Conservation (phyloP, 2,888 invertebrate genomes). For the Ectemnius continuus region DNA sequence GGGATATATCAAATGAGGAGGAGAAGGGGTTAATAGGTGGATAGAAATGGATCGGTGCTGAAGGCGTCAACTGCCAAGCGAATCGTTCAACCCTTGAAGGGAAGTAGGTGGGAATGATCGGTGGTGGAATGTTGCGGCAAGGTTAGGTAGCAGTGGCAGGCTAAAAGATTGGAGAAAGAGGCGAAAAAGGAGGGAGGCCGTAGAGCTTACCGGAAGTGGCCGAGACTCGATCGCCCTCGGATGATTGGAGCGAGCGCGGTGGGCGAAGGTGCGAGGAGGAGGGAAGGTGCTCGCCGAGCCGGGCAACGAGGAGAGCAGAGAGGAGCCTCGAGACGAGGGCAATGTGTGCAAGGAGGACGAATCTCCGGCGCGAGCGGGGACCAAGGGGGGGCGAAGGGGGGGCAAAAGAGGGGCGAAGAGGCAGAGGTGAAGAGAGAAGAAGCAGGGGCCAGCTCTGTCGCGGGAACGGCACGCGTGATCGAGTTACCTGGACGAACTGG, state of each 20-base stretch:
- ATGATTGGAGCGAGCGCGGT: conserved; percentile 55
- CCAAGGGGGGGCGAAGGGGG: conserved; percentile 30
- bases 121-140: neutral
- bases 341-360: conserved; percentile 5
- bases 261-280: conserved; percentile 23
- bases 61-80: too few relatives aligned
- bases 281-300: conserved; percentile 4
- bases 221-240: conserved; percentile 68
- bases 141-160: neutral
- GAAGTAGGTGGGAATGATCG: too few relatives aligned
- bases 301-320: conserved; percentile 8
- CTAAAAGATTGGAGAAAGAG: conserved; percentile 2
- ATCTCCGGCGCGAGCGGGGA: neutral
- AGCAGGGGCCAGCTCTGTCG: conserved; percentile 48
- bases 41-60: too few relatives aligned
- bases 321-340: conserved; percentile 12
- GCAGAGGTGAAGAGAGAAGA: conserved; percentile 27
- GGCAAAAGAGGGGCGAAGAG: conserved; percentile 32
- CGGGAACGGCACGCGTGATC: conserved; percentile 72
- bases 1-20: too few relatives aligned
- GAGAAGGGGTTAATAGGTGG: too few relatives aligned
- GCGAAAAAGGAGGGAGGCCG: conserved; percentile 7
- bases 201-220: conserved; percentile 68
- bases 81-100: too few relatives aligned
- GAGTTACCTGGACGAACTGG: conserved; percentile 71